Evolutionary conservation across 2,113 vertebrate genomes (phyloP).

Genomic region (Etheostoma cragini): DNA sequence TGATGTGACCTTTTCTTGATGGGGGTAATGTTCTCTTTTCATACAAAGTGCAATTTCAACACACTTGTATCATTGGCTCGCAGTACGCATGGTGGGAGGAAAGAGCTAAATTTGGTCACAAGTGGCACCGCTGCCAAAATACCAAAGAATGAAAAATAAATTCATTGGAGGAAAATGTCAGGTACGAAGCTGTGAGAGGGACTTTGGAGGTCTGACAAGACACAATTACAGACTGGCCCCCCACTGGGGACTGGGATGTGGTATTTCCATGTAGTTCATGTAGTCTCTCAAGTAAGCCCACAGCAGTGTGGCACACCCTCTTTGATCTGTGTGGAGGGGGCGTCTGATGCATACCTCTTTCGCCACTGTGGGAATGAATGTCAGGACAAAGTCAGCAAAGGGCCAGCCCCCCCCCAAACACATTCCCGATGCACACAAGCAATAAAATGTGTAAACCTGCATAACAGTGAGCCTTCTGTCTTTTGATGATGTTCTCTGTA

Average conservation of each 20-base stretch:
- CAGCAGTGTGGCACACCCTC: constrained; percentile 55
- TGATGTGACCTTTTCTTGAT: constrained; percentile 60
- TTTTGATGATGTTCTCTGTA: constrained; percentile 1
- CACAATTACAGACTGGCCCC: constrained; percentile 77
- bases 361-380: constrained; percentile 59
- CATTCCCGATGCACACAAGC: constrained; percentile 20
- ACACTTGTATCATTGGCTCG: constrained; percentile 52
- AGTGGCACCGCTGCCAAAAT: constrained; percentile 72
- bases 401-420: constrained; percentile 32
- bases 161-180: constrained; percentile 76
- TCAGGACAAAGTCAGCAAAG: constrained; percentile 67
- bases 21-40: constrained; percentile 49
- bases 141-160: constrained; percentile 80
- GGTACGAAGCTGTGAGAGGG: constrained; percentile 75
- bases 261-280: constrained; percentile 70
- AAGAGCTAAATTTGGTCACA: constrained; percentile 74
- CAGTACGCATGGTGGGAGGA: constrained; percentile 54
- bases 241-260: constrained; percentile 70
- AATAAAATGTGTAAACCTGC: constrained; percentile 46
- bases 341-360: constrained; percentile 43
- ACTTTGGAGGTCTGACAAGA: constrained; percentile 79
- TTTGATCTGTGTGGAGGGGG: constrained; percentile 73
- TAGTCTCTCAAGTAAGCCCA: constrained; percentile 65
- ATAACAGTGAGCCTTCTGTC: constrained; percentile 9
- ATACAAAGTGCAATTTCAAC: constrained; percentile 56